Evolutionary conservation across 2,888 invertebrate genomes (phyloP), one percentile per base, ranked within the genome.

Genomic region (Diplazon laetatorius): DNA sequence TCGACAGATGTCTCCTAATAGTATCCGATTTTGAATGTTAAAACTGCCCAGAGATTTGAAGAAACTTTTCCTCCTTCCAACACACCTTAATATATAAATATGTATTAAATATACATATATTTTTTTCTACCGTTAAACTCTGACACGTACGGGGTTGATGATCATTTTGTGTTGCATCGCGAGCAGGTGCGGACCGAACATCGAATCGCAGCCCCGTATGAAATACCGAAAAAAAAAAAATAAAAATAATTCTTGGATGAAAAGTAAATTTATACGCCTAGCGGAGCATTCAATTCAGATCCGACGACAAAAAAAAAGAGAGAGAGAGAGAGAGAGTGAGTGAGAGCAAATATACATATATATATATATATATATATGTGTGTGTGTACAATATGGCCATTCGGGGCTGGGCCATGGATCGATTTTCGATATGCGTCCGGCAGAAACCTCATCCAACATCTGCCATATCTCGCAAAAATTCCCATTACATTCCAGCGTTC

Each of bases 371-470:
- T n/a, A n/a, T 12, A 44, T 55, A 69, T 42, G 30, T 35, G 50
- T 59, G 66, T 63, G 22, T 20, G 63, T n/a, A 37, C 50, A 14
- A 50, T 50, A n/a, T n/a, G n/a, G 65, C n/a, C 48, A 50, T 14
- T 18, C 8, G n/a, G 4, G 42, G 60, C 8, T 42, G 25, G 20
- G 39, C 9, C 39, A 37, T 8, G 9, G 52, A 25, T 66, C 65
- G 65, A 66, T 66, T 50, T 39, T 66, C 52, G 65, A 66, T 66
- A 66, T 39, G 50, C 52, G 65, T 22, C 52, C 65, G 50, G 39
- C 52, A 12, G 14, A 39, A 66, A 39, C n/a, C 65, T 22, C 30
- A 22, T 52, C 25, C 65, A 50, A 39, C 65, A 18, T 66, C 18
- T 39, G 52, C 65, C 52, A 25, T 52, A 39, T 52, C 52, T 37